Conservation (phyloP, 2,888 invertebrate species). For the Hypena proboscidalis region DNA sequence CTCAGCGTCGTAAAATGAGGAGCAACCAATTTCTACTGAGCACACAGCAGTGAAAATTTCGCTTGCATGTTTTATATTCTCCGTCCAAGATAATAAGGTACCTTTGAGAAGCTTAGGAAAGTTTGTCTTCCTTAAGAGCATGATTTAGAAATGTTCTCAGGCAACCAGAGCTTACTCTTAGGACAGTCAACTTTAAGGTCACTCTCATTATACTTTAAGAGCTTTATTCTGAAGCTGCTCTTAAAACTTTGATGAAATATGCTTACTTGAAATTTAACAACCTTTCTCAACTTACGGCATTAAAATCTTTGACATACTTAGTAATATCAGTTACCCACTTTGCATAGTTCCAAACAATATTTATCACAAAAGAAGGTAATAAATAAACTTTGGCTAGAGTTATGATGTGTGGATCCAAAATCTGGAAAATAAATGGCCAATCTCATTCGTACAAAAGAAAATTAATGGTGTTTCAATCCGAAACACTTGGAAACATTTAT, state of each 20-base stretch:
- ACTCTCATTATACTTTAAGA: conserved; percentile 52
- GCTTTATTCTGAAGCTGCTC: conserved; percentile 47
- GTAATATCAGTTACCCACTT: conserved; percentile 26
- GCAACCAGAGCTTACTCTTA: conserved; percentile 36
- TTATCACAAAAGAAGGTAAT: neutral
- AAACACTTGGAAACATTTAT: conserved; percentile 67
- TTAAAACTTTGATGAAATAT: conserved; percentile 61
- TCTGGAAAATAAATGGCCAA: conserved; percentile 37
- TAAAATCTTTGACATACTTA: conserved; percentile 39
- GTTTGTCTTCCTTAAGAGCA: conserved; percentile 49
- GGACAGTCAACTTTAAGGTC: conserved; percentile 50
- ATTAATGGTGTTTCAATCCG: conserved; percentile 74
- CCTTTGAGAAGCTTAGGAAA: conserved; percentile 48
- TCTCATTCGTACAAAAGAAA: conserved; percentile 47
- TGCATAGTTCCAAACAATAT: conserved; percentile 1
- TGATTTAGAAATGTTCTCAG: conserved; percentile 47
- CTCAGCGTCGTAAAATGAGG: conserved; percentile 30
- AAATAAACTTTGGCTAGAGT: conserved; percentile 8
- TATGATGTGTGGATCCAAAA: conserved; percentile 28
- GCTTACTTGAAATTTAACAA: conserved; percentile 50
- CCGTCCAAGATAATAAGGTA: conserved; percentile 47
- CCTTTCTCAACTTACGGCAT: conserved; percentile 45
- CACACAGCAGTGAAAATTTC: conserved; percentile 31
- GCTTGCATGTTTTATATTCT: conserved; percentile 46
- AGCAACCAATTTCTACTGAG: conserved; percentile 34